These are phyloP conservation scores for Miltochrista miniata DNA, from an alignment of 2,888 invertebrate species.

Conservation along the genomic window DNA sequence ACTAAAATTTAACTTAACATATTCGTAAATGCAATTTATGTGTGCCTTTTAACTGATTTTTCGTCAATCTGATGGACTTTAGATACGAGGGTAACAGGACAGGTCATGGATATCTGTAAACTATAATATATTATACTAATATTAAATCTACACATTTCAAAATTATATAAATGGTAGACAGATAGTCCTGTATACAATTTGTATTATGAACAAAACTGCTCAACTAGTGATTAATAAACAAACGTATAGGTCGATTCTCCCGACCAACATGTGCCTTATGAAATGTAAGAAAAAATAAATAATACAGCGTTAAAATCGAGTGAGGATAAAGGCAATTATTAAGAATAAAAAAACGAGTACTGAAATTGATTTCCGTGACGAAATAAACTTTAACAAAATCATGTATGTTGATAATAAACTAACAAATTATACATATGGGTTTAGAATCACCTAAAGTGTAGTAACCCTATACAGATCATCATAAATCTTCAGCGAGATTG, in stretches of 20 bases:
- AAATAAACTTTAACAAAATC: slow-evolving; percentile 49
- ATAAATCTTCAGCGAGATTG: slow-evolving; percentile 23
- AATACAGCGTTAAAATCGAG: slow-evolving; percentile 38
- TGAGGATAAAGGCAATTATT: slow-evolving; percentile 39
- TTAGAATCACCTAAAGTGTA: slow-evolving; percentile 37
- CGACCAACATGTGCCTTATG: slow-evolving; percentile 11
- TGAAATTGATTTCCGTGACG: slow-evolving; percentile 48
- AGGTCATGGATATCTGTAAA: slow-evolving; percentile 12
- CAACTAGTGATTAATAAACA: slow-evolving; percentile 8
- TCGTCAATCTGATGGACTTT: slow-evolving; percentile 13
- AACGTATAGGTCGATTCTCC: slow-evolving; percentile 5
- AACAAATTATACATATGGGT: slow-evolving; percentile 33
- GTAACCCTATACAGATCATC: slow-evolving; percentile 25
- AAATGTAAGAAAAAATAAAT: slow-evolving; percentile 32
- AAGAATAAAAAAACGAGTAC: slow-evolving; percentile 40
- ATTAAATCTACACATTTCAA: slow-evolving; percentile 9
- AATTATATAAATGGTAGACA: slow-evolving; percentile 1
- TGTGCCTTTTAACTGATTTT: slow-evolving; percentile 15
- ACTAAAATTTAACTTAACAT: slow-evolving; percentile 54
- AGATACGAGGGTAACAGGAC: slow-evolving; percentile 12
- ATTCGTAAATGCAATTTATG: slow-evolving; percentile 38
- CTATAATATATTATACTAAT: slow-evolving; percentile 11
- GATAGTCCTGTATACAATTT: slow-evolving; percentile 2
- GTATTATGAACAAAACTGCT: slow-evolving; percentile 3
- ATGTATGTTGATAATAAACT: slow-evolving; percentile 48